phyloP scores from a whole-genome alignment of 2,113 vertebrate genomes.

The Tachycineta bicolor region DNA sequence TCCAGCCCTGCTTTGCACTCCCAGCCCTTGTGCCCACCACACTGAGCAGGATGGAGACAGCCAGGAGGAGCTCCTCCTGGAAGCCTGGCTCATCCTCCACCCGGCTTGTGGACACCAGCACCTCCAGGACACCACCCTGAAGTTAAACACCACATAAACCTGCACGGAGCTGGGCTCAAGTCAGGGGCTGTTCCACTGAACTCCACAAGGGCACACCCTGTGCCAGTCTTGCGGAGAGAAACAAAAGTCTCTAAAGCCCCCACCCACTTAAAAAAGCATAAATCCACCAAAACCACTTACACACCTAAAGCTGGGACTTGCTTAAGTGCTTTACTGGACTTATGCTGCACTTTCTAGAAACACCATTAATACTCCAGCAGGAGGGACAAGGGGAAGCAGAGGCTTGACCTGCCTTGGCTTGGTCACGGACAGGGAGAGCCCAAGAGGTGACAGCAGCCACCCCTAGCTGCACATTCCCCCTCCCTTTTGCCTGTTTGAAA shows the following conservation, averaged over 20 bases:
- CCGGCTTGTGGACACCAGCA: background rate
- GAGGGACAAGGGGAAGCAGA: background rate
- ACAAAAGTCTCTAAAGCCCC: background rate
- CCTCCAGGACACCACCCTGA: background rate
- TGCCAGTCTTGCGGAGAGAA: background rate
- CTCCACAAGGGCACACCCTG: background rate
- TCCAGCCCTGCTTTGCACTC: background rate
- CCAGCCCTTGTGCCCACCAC: background rate
- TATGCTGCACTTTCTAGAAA: background rate
- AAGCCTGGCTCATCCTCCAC: background rate
- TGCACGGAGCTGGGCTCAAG: background rate
- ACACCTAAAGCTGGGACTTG: background rate
- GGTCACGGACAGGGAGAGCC: rapidly evolving
- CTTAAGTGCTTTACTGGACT: background rate
- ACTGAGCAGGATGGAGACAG: background rate
- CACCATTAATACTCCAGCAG: background rate
- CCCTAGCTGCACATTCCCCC: background rate
- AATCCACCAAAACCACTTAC: background rate
- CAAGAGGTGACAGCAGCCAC: background rate
- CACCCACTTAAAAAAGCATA: background rate
- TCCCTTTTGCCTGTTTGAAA: background rate
- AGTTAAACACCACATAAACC: background rate
- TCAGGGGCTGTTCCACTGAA: background rate
- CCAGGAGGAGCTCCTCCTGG: background rate
- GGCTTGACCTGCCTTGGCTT: background rate